Evolutionary conservation across 2,888 invertebrate genomes (phyloP).

Genomic region (Buathra laborator): DNA sequence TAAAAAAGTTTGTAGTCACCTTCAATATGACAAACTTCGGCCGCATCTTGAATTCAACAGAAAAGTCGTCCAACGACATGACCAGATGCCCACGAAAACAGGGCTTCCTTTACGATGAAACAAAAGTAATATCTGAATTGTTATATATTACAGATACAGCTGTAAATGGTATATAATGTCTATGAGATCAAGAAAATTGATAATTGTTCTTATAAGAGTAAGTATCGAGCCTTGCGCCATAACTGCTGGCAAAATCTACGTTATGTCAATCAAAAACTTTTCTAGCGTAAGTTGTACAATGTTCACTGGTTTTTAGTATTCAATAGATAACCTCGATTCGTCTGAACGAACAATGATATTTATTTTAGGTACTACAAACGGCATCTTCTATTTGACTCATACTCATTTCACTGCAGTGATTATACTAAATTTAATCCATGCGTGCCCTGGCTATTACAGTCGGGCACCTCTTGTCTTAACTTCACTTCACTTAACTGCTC

Average conservation of each 20-base stretch:
- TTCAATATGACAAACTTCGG: too few species aligned
- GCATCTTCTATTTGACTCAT: too few species aligned
- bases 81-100: background rate
- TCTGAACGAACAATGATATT: too few species aligned
- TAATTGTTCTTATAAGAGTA: slow-evolving; percentile 26
- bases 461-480: too few species aligned
- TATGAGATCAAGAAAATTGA: slow-evolving; percentile 23
- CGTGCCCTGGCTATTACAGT: too few species aligned
- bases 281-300: slow-evolving; percentile 7
- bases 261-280: slow-evolving; percentile 6
- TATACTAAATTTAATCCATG: too few species aligned
- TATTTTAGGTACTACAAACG: too few species aligned
- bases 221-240: slow-evolving; percentile 41
- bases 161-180: background rate
- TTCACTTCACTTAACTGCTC: too few species aligned
- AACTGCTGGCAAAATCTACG: slow-evolving; percentile 9
- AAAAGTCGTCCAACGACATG: background rate
- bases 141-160: background rate
- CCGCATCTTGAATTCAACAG: background rate
- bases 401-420: too few species aligned
- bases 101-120: too few species aligned
- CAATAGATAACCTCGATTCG: too few species aligned
- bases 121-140: background rate
- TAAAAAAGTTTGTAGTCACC: background rate
- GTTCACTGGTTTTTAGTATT: background rate